Evolutionary conservation across 2,113 vertebrate genomes (phyloP).

Genomic region (Cyanocitta stelleri): DNA sequence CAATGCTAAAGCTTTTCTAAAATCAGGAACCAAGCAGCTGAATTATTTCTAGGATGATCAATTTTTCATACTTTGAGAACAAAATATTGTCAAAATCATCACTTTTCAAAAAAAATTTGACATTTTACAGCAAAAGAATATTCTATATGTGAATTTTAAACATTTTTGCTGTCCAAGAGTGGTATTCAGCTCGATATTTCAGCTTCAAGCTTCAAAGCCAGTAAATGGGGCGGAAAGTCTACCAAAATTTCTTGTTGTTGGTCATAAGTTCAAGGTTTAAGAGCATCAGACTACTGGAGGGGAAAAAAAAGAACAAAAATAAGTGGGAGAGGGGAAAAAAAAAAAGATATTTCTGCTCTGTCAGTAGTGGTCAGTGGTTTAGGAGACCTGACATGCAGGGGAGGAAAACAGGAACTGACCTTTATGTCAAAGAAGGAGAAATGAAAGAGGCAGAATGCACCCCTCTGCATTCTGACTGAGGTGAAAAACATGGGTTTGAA

Average conservation of each 20-base stretch:
- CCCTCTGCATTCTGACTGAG: background rate
- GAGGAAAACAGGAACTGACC: background rate
- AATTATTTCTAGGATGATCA: background rate
- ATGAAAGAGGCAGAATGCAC: background rate
- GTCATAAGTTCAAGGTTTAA: background rate
- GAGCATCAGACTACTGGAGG: background rate
- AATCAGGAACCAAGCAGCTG: background rate
- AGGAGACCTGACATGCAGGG: background rate
- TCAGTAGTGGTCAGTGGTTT: background rate
- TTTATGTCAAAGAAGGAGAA: background rate
- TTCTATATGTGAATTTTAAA: background rate
- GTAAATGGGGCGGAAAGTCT: background rate
- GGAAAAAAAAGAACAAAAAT: background rate
- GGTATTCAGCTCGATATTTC: background rate
- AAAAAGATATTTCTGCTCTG: background rate
- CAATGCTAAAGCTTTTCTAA: background rate
- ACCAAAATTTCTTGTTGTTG: background rate
- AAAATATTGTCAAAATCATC: background rate
- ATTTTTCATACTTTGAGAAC: background rate
- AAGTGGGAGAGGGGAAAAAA: fast-evolving
- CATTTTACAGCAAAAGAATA: background rate
- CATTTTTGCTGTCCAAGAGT: background rate
- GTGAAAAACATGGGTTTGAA: background rate
- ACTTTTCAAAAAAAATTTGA: background rate
- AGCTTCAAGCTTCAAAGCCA: background rate